phyloP scores from a whole-genome alignment of 1,140 invertebrate species.

The Dolichoris vasculosae region DNA sequence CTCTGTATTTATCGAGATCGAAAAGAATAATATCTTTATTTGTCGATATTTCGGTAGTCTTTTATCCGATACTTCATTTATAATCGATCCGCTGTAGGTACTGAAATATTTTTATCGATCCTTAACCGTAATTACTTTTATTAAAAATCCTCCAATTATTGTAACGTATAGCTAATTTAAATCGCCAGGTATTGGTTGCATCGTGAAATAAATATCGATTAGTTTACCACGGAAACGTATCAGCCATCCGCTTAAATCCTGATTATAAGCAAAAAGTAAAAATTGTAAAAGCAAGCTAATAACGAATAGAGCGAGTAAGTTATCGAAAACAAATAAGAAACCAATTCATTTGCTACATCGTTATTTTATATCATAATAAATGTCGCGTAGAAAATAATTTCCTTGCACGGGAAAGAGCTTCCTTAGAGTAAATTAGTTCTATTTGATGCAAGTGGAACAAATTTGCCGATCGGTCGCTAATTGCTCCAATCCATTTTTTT shows the following conservation, averaged over 20 bases:
- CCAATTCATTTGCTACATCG: not conserved
- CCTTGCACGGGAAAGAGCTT: not conserved
- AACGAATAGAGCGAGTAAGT: not conserved
- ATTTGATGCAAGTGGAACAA: constrained; percentile 11
- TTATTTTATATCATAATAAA: not conserved
- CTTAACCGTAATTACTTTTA: no score
- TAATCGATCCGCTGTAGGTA: no score
- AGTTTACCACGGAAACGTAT: not conserved
- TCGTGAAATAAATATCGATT: not conserved
- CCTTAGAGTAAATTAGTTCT: not conserved
- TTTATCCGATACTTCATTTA: not conserved
- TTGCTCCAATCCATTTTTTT: not conserved
- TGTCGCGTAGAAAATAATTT: not conserved
- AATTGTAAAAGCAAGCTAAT: not conserved
- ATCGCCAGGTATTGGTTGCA: not conserved
- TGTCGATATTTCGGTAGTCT: no score
- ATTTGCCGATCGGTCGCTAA: not conserved
- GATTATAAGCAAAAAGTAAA: not conserved
- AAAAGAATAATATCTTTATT: no score
- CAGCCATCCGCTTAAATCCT: not conserved
- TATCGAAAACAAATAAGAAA: not conserved
- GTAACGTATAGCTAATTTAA: not conserved
- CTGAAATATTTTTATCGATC: no score
- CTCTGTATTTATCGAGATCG: no score
- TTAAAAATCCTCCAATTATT: not conserved